phyloP scores from a whole-genome alignment of 2,888 invertebrate species.

The Pachycephus smyrnensis region DNA sequence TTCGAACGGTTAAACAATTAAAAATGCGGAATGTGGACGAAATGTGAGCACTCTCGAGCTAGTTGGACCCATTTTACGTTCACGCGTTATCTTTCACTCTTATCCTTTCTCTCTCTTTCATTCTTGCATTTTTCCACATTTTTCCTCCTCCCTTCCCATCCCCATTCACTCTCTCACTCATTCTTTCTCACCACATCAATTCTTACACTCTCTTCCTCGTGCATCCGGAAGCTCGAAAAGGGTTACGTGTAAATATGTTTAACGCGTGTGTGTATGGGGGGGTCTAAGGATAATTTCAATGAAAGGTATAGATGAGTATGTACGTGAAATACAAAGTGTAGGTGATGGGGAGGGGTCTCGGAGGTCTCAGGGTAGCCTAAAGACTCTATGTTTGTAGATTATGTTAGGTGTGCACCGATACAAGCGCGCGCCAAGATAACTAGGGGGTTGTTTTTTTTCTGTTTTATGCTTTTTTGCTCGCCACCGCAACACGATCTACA shows the following conservation, averaged over 20 bases:
- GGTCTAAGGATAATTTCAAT: not conserved
- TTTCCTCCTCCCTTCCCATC: not conserved
- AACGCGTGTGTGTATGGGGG: not conserved
- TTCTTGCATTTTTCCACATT: conserved; percentile 9
- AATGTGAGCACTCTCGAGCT: conserved; percentile 19
- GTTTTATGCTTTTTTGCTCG: conserved; percentile 13
- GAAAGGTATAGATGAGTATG: not conserved
- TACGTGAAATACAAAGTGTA: not conserved
- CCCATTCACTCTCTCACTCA: conserved; percentile 12
- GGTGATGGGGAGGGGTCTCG: not conserved
- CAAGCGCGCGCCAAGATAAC: conserved; percentile 31
- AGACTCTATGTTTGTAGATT: conserved; percentile 21
- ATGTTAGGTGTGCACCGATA: conserved; percentile 36
- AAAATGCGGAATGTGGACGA: conserved; percentile 30
- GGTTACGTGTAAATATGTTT: not conserved
- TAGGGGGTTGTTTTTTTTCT: not conserved
- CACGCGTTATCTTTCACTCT: not conserved
- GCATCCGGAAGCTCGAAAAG: not conserved
- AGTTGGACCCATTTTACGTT: not conserved
- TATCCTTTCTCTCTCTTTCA: conserved; percentile 25
- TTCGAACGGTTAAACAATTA: conserved; percentile 5
- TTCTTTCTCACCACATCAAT: conserved; percentile 21
- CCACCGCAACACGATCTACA: conserved; percentile 75
- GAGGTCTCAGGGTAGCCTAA: conserved; percentile 15
- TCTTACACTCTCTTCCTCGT: not conserved